Conservation (phyloP, 1,140 invertebrate species). For the Sminthurides bifidus region DNA sequence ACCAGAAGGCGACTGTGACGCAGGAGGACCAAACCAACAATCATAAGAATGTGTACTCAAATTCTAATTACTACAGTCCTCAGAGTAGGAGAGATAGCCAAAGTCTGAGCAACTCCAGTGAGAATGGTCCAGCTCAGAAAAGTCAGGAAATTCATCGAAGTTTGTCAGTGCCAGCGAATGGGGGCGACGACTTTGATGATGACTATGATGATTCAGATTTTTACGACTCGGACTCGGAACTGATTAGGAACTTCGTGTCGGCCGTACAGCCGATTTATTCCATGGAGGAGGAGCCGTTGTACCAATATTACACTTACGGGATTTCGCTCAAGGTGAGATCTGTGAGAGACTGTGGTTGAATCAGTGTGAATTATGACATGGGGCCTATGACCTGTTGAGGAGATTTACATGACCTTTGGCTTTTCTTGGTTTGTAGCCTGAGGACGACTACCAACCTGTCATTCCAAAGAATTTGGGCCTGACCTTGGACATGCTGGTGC, state of each 20-base stretch:
- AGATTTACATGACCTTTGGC: conserved; percentile 3
- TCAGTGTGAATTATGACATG: not conserved
- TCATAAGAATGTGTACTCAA: no score
- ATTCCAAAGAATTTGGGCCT: conserved; percentile 31
- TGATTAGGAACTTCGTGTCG: conserved; percentile 30
- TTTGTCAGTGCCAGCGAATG: not conserved
- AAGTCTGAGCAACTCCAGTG: not conserved
- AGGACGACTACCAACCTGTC: conserved; percentile 60
- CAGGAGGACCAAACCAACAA: not conserved
- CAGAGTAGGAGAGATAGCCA: not conserved
- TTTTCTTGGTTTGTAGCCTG: conserved; percentile 35
- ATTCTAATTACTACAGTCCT: not conserved
- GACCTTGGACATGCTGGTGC: conserved; percentile 43
- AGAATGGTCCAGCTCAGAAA: not conserved
- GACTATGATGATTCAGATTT: conserved; percentile 31
- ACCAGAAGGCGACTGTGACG: not conserved
- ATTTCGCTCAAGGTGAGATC: conserved; percentile 50
- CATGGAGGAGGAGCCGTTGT: conserved; percentile 64
- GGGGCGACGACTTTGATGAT: conserved; percentile 1
- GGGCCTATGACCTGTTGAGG: not conserved
- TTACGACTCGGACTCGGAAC: conserved; percentile 30
- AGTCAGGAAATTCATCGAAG: not conserved
- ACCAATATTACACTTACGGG: conserved; percentile 76
- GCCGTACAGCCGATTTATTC: conserved; percentile 32
- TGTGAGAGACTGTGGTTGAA: not conserved